Percentiles rank a stretch among this genome's conserved stretches.
These are phyloP conservation scores for Chondrilla cf. caribensis DNA, from an alignment of 37 sponge, comb jelly and placozoan genomes.

Conservation along the genomic window DNA sequence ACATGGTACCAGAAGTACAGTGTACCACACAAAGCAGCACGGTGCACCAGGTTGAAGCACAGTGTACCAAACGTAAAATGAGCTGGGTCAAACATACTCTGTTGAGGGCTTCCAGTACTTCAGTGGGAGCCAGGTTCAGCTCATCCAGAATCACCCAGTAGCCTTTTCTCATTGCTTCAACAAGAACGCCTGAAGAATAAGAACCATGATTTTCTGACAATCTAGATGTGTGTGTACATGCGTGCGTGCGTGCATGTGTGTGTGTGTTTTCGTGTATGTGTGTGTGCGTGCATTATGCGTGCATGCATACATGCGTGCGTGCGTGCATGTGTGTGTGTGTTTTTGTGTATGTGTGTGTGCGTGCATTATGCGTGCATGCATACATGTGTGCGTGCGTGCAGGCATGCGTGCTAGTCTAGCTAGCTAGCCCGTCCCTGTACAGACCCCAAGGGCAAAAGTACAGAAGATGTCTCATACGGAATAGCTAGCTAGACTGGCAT, in stretches of 20 bases:
- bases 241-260: too few relatives aligned
- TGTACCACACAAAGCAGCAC: neutral
- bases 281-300: neutral
- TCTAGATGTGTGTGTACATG: neutral
- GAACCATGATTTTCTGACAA: neutral
- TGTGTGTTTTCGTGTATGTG: neutral
- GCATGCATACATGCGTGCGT: neutral
- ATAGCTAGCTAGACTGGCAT: too few relatives aligned
- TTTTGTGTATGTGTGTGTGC: too few relatives aligned
- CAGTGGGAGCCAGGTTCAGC: constrained; percentile 96
- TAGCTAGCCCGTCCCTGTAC: too few relatives aligned
- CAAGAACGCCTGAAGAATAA: constrained; percentile 70
- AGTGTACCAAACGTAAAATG: too few relatives aligned
- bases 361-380: too few relatives aligned
- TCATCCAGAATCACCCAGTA: constrained; percentile 99
- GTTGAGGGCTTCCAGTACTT: constrained; percentile 97
- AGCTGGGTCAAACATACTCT: constrained; percentile 74
- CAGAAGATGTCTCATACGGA: too few relatives aligned
- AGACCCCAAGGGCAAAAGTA: too few relatives aligned
- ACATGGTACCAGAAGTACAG: neutral
- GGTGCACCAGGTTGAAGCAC: neutral
- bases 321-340: too few relatives aligned
- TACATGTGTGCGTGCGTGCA: too few relatives aligned
- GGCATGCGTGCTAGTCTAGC: too few relatives aligned
- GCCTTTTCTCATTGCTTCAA: constrained; percentile 94